These are phyloP conservation scores for Pycnonotus jocosus DNA, from an alignment of 2,113 vertebrate species.

Conservation along the genomic window DNA sequence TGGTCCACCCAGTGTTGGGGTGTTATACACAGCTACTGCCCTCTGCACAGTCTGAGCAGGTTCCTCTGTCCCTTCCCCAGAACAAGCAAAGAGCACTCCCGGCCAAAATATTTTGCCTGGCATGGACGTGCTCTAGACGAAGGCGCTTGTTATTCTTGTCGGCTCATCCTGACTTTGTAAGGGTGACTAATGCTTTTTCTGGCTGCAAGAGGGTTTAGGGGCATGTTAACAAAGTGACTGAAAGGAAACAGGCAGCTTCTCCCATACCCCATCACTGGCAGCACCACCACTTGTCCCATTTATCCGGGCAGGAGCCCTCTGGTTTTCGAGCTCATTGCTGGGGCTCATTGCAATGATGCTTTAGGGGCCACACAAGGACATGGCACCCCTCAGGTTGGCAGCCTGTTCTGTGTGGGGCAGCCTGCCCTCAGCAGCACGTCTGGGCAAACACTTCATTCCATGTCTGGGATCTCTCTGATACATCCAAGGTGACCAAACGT, in stretches of 20 bases:
- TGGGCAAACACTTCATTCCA: not conserved
- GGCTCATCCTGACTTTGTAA: constrained; percentile 34
- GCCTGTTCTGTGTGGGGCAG: not conserved
- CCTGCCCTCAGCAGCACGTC: not conserved
- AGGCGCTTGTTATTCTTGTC: constrained; percentile 21
- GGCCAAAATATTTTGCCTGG: constrained; percentile 49
- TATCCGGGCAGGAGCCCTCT: not conserved
- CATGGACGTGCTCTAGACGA: not conserved
- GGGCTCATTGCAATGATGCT: not conserved
- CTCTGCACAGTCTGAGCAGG: not conserved
- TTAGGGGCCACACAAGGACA: not conserved
- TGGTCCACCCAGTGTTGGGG: not conserved
- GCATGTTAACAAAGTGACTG: constrained; percentile 2
- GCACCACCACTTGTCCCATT: not conserved
- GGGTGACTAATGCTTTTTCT: constrained; percentile 46
- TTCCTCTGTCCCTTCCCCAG: not conserved
- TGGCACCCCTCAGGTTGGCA: not conserved
- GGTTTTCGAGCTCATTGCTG: fast-evolving
- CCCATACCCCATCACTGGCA: not conserved
- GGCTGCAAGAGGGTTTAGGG: not conserved
- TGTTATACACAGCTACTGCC: not conserved
- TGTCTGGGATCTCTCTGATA: not conserved
- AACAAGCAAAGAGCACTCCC: not conserved
- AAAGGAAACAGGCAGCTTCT: not conserved
- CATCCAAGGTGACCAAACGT: fast-evolving